These are phyloP conservation scores for Pseudopipra pipra DNA, from an alignment of 2,113 vertebrate genomes.

Conservation along the genomic window DNA sequence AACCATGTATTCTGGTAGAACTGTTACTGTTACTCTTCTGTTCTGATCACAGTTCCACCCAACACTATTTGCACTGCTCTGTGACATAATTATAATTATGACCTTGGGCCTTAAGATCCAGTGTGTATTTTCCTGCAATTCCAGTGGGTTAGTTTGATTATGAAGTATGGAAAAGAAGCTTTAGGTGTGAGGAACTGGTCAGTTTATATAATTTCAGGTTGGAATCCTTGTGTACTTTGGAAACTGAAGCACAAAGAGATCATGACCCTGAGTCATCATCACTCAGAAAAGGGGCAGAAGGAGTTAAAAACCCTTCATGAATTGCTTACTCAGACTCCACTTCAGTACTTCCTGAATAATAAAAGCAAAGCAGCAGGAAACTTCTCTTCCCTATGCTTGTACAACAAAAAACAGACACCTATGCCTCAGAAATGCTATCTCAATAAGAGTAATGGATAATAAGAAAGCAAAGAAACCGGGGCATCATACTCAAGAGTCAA, in stretches of 20 bases:
- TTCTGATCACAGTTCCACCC: background rate
- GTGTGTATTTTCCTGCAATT: background rate
- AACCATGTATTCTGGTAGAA: background rate
- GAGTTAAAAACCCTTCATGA: background rate
- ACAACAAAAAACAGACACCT: background rate
- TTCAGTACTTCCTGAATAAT: background rate
- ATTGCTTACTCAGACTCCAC: background rate
- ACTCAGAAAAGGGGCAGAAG: background rate
- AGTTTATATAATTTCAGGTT: background rate
- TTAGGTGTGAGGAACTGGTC: background rate
- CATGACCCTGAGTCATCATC: fast-evolving
- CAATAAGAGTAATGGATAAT: background rate
- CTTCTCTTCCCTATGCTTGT: background rate
- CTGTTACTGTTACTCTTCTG: background rate
- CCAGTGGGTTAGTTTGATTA: background rate
- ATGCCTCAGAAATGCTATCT: background rate
- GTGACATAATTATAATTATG: background rate
- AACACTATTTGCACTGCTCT: background rate
- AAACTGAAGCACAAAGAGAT: background rate
- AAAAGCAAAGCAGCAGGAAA: background rate
- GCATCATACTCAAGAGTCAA: background rate
- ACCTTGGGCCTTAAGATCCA: background rate
- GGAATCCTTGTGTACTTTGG: background rate
- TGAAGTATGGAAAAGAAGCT: background rate
- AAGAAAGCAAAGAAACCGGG: background rate